phyloP scores from a whole-genome alignment of 2,113 vertebrate genomes.

The Chrysemys picta region DNA sequence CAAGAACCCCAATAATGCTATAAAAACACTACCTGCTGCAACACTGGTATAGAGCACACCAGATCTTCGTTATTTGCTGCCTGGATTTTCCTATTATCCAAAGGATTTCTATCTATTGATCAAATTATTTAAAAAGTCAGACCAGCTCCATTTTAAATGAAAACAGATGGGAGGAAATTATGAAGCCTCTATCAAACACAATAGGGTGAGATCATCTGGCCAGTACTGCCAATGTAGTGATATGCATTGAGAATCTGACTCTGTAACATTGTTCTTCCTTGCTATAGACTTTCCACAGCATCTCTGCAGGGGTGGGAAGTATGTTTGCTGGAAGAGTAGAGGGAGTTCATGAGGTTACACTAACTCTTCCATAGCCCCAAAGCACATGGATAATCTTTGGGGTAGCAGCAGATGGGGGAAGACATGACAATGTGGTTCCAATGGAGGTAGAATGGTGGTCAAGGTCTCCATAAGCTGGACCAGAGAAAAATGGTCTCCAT shows the following conservation, averaged over 20 bases:
- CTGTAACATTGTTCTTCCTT: neutral
- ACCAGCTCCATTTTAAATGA: neutral
- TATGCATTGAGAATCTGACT: neutral
- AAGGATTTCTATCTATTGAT: neutral
- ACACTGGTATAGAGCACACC: neutral
- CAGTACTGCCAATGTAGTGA: neutral
- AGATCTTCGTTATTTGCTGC: neutral
- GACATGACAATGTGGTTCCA: fast-evolving
- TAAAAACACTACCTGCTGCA: neutral
- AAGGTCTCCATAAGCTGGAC: neutral
- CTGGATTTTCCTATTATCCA: neutral
- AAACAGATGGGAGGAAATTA: neutral
- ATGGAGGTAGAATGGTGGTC: neutral
- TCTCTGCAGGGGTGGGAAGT: neutral
- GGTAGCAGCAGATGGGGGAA: neutral
- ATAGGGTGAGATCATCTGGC: neutral
- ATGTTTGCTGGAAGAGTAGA: neutral
- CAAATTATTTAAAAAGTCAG: neutral
- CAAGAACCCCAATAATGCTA: neutral
- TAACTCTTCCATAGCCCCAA: neutral
- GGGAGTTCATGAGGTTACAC: neutral
- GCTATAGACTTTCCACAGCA: neutral
- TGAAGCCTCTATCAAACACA: neutral
- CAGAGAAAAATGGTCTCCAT: neutral
- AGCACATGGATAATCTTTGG: fast-evolving